Evolutionary conservation across 2,888 invertebrate species (phyloP), one percentile per base, ranked within the genome.

Genomic region (Papilio gigon): DNA sequence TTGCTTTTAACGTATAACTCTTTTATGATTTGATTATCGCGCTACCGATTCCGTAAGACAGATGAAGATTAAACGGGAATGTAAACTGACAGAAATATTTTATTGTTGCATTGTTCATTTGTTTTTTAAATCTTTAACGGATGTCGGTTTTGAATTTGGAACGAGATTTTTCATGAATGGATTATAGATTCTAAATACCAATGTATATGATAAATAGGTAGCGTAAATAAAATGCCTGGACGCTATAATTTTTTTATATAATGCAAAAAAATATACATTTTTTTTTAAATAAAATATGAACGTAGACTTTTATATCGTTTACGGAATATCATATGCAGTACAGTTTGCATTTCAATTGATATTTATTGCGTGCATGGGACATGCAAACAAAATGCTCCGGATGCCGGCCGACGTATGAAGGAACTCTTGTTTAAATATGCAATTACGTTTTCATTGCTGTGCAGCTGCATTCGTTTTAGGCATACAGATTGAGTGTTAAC

Each of bases 1-100:
- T 56, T 67, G 47, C 66, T 66, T 66, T 53, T 67, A 62, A 62
- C 40, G 61, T 40, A 67, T 22, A 40, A 42, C n/a, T 17, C 47
- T 66, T 60, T 66, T 60, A 66, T 47, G 35, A 27, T 47, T 59
- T 50, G 27, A 37, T 30, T 37, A 47, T 27, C 58, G 35, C 47
- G 65, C 58, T 58, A 58, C 58, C 20, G 65, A 42, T 58, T 40
- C 42, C 20, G 42, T 65, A 42, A 58, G 65, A 27, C 30, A 33
- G 42, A 6, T 42, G 30, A 65, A 58, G 40, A 42, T 65, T 56
- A 14, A 58, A 42, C 20, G 58, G 56, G 42, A 58, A 65, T 22
- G 37, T 60, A 37, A 60, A 27, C 25, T 40, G 40, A 5, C 40
- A 60, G 60, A 40, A 27, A 53, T 3, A 0, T 59, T 59, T 40